Evolutionary conservation across 2,113 vertebrate genomes (phyloP).

Genomic region (Hippocampus comes): DNA sequence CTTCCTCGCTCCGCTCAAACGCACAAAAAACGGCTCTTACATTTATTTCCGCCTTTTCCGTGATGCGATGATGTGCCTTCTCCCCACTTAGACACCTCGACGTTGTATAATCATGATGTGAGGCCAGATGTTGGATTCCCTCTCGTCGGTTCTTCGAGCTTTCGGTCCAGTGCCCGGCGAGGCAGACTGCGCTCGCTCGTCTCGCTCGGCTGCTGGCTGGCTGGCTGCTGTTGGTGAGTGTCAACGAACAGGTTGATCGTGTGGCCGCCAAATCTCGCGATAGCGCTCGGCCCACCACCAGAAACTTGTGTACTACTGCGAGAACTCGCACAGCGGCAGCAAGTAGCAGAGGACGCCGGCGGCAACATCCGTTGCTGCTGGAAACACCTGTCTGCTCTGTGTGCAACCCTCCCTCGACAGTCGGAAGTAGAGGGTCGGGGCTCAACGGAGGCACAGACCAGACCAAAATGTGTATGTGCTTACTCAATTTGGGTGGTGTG

Average conservation of each 20-base stretch:
- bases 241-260: conserved; percentile 81
- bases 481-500: too few species aligned
- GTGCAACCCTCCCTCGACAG: not conserved
- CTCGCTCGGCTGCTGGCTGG: conserved; percentile 40
- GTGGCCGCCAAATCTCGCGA: conserved; percentile 81
- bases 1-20: conserved; percentile 27
- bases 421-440: not conserved
- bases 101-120: conserved; percentile 71
- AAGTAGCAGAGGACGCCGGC: conserved; percentile 59
- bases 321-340: conserved; percentile 75
- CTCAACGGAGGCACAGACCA: not conserved
- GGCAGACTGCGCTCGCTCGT: conserved; percentile 65
- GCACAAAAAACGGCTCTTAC: conserved; percentile 47
- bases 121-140: conserved; percentile 76
- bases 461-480: not conserved
- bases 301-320: conserved; percentile 72
- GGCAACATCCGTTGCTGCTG: conserved; percentile 39
- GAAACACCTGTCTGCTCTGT: conserved; percentile 61
- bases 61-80: conserved; percentile 24
- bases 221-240: conserved; percentile 45
- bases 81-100: conserved; percentile 42
- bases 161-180: conserved; percentile 44
- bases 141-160: conserved; percentile 67
- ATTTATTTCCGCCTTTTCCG: conserved; percentile 44
- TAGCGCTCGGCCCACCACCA: conserved; percentile 63